phyloP scores from a whole-genome alignment of 2,888 invertebrate genomes.

The Coleophora deauratella region DNA sequence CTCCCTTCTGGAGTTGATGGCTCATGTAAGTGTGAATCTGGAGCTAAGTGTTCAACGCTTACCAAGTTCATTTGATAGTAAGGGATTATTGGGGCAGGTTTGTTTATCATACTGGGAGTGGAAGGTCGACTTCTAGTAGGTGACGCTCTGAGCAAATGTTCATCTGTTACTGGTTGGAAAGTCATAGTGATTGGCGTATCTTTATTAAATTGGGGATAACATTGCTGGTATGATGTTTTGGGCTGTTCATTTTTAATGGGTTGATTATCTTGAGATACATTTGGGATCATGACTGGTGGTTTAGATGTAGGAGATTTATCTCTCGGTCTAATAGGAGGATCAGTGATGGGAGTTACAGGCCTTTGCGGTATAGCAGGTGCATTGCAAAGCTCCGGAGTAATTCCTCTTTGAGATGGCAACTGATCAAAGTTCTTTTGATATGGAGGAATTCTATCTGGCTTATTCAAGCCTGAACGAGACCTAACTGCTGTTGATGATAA shows the following conservation, averaged over 20 bases:
- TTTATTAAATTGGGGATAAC: conserved; percentile 57
- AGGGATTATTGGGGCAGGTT: conserved; percentile 83
- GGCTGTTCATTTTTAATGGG: conserved; percentile 1
- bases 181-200: conserved; percentile 73
- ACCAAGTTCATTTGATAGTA: conserved; percentile 86
- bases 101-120: conserved; percentile 82
- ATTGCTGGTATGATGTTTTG: conserved; percentile 29
- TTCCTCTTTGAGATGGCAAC: conserved; percentile 72
- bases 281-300: conserved; percentile 17
- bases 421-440: conserved; percentile 78
- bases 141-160: conserved; percentile 66
- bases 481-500: conserved; percentile 44
- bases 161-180: conserved; percentile 78
- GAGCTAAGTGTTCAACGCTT: conserved; percentile 77
- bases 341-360: conserved; percentile 54
- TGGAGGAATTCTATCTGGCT: conserved; percentile 76
- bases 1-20: conserved; percentile 74
- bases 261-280: conserved; percentile 4
- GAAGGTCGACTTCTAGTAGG: conserved; percentile 73
- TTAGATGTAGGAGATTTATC: conserved; percentile 45
- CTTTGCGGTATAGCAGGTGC: conserved; percentile 53
- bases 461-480: conserved; percentile 73
- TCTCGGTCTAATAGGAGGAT: conserved; percentile 46
- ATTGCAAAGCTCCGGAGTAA: conserved; percentile 70
- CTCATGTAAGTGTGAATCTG: conserved; percentile 75